A percentile compares a stretch with the other conserved stretches of the same genome.
These are phyloP conservation scores for Channa maculata DNA, from an alignment of 2,113 vertebrate species.

Conservation along the genomic window DNA sequence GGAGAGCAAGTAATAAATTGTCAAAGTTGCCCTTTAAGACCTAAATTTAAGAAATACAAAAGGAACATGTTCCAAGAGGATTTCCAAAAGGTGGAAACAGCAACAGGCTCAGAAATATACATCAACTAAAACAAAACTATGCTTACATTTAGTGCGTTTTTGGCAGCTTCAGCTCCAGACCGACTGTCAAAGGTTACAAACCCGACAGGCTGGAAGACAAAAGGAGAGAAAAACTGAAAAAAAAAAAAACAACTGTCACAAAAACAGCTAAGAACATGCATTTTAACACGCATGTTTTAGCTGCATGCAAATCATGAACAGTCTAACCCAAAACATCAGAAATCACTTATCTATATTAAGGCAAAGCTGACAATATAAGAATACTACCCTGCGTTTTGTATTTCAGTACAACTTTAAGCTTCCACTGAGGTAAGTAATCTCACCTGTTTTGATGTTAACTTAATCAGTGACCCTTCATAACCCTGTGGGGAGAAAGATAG, in stretches of 20 bases:
- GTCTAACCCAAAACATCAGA: too few relatives aligned
- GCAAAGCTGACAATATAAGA: not conserved
- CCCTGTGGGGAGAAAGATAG: constrained; percentile 87
- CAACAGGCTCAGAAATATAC: not conserved
- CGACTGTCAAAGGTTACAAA: constrained; percentile 99
- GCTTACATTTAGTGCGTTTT: constrained; percentile 97
- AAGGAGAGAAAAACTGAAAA: constrained; percentile 45
- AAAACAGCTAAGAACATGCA: not conserved
- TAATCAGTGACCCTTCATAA: constrained; percentile 99
- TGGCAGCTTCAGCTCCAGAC: constrained; percentile 95
- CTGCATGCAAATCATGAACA: too few relatives aligned
- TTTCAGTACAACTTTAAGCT: constrained; percentile 30
- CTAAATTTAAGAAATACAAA: constrained; percentile 39
- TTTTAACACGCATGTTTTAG: too few relatives aligned
- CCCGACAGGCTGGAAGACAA: constrained; percentile 92
- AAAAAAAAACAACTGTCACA: not conserved
- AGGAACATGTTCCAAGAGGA: constrained; percentile 2
- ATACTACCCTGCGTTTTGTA: not conserved
- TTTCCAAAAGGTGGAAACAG: not conserved
- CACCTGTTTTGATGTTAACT: constrained; percentile 99
- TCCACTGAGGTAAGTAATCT: constrained; percentile 57
- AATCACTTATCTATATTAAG: not conserved
- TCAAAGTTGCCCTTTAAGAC: too few relatives aligned
- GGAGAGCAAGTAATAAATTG: too few relatives aligned
- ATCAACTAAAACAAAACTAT: constrained; percentile 17